phyloP scores from a whole-genome alignment of 2,888 invertebrate species.

The Spialia ferax region DNA sequence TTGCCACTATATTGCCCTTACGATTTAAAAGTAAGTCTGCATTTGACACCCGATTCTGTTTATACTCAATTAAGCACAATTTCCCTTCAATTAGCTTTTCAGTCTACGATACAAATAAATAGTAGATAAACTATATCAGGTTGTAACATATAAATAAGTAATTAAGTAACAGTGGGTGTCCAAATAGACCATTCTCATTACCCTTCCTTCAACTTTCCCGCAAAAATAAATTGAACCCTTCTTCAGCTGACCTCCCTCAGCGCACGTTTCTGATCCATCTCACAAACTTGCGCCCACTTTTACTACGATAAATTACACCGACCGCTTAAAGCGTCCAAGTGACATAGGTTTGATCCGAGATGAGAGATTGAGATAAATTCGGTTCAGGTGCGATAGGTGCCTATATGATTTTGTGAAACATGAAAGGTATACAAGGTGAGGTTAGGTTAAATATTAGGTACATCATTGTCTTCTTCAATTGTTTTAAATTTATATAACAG shows the following conservation, averaged over 20 bases:
- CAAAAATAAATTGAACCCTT: conserved; percentile 15
- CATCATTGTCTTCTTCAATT: background rate
- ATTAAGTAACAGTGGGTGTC: background rate
- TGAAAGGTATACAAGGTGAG: background rate
- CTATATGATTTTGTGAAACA: background rate
- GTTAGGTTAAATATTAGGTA: background rate
- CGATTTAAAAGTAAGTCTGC: no score
- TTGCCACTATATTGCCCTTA: no score
- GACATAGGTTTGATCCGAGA: conserved; percentile 36
- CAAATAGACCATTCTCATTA: conserved; percentile 5
- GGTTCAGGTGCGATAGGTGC: conserved; percentile 39
- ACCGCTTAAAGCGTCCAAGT: conserved; percentile 27
- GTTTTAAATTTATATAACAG: background rate
- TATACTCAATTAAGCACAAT: no score
- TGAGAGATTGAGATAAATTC: conserved; percentile 35
- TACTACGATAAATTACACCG: conserved; percentile 38
- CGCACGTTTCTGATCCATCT: conserved; percentile 22
- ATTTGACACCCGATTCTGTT: no score
- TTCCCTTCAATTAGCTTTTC: no score
- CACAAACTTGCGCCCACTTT: conserved; percentile 21
- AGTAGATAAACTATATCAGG: background rate
- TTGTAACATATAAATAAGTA: background rate
- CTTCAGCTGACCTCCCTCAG: conserved; percentile 11
- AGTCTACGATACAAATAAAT: no score
- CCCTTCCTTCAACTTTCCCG: background rate